Evolutionary conservation across 2,113 vertebrate species (phyloP).

Genomic region (Piaya cayana): DNA sequence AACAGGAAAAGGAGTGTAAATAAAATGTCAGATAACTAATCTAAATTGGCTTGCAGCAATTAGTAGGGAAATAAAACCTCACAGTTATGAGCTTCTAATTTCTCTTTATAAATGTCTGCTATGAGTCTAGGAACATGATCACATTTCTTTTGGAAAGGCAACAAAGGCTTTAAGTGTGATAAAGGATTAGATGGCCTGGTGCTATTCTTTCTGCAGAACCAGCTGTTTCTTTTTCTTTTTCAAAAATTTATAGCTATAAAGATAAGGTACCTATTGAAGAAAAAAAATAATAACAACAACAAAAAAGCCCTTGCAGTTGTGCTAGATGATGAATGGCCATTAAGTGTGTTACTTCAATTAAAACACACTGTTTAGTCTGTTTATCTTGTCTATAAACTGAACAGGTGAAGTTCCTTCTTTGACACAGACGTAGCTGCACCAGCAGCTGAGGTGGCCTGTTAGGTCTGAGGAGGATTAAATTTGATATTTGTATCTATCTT

Average conservation of each 20-base stretch:
- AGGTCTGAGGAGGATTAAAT: neutral
- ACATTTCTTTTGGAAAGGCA: neutral
- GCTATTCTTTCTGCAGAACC: neutral
- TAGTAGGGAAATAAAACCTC: neutral
- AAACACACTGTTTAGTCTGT: neutral
- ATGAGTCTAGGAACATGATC: neutral
- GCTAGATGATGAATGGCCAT: neutral
- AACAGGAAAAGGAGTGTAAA: neutral
- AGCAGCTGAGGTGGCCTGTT: neutral
- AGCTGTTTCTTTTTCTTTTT: neutral
- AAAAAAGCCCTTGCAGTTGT: neutral
- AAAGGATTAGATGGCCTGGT: neutral
- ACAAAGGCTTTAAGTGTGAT: neutral
- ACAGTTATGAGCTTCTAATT: neutral
- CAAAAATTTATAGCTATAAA: neutral
- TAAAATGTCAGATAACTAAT: neutral
- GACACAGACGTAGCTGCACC: neutral
- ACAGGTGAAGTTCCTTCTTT: neutral
- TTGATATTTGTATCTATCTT: neutral
- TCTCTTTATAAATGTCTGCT: neutral
- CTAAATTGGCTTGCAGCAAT: neutral
- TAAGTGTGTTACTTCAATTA: neutral
- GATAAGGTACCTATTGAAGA: neutral
- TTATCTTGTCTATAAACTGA: neutral
- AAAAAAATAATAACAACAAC: too few relatives aligned